Evolutionary conservation across 2,113 vertebrate species (phyloP).

Genomic region (Raphicerus campestris): DNA sequence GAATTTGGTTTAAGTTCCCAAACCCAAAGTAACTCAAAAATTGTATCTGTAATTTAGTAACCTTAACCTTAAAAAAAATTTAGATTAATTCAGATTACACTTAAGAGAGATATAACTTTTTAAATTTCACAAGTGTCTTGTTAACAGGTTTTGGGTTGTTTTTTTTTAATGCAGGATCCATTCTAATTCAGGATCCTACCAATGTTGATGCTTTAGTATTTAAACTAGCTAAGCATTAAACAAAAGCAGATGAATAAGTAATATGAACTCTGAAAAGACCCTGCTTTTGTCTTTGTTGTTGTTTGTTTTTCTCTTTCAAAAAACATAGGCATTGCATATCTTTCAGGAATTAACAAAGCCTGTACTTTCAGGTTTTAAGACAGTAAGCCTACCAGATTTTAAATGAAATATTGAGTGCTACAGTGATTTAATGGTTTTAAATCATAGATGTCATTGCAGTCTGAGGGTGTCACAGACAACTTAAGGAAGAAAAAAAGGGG

Average conservation of each 20-base stretch:
- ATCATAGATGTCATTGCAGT: conserved; percentile 81
- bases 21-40: conserved; percentile 25
- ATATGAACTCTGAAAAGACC: conserved; percentile 52
- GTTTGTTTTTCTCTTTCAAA: conserved; percentile 36
- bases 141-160: not conserved
- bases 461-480: conserved; percentile 85
- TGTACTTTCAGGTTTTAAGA: conserved; percentile 51
- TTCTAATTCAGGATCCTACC: conserved; percentile 43
- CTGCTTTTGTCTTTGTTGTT: conserved; percentile 42
- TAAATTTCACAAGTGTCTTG: conserved; percentile 1
- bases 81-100: conserved; percentile 2
- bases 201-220: conserved; percentile 47
- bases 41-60: conserved; percentile 47
- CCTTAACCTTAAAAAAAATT: not conserved
- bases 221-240: conserved; percentile 57
- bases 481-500: conserved; percentile 70
- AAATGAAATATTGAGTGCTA: conserved; percentile 76
- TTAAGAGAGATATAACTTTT: conserved; percentile 1
- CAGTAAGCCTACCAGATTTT: conserved; percentile 46
- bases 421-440: conserved; percentile 87
- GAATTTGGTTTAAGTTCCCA: conserved; percentile 46
- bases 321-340: conserved; percentile 16
- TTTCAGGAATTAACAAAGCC: conserved; percentile 63
- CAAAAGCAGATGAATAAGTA: conserved; percentile 63
- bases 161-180: not conserved